phyloP scores from a whole-genome alignment of 2,888 invertebrate genomes.

The Tubiluchus corallicola region DNA sequence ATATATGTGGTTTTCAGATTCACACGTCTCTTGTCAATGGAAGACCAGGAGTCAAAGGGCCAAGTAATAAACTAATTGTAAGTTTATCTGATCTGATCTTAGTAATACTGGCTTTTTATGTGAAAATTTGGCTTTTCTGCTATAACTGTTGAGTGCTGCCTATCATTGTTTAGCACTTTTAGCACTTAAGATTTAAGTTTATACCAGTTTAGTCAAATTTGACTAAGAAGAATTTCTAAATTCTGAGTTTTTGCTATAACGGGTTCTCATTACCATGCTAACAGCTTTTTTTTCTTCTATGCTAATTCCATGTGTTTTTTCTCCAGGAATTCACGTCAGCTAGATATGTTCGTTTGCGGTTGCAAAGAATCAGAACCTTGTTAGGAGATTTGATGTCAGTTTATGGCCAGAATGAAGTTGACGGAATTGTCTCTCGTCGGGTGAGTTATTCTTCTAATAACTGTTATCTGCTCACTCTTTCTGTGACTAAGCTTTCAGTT shows the following conservation, averaged over 20 bases:
- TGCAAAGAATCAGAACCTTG: constrained; percentile 56
- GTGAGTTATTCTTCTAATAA: constrained; percentile 18
- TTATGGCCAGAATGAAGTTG: constrained; percentile 23
- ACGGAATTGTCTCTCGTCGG: constrained; percentile 30
- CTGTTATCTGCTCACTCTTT: constrained; percentile 8
- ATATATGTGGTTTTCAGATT: constrained; percentile 39
- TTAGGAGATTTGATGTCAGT: constrained; percentile 41
- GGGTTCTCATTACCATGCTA: background rate
- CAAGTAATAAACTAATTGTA: constrained; percentile 48
- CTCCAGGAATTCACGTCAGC: constrained; percentile 54
- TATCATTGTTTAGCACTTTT: background rate
- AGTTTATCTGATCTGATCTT: too few species aligned
- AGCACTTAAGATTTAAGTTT: too few species aligned
- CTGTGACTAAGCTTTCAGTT: background rate
- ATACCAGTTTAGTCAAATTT: background rate
- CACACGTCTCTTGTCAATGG: constrained; percentile 68
- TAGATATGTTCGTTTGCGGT: constrained; percentile 55
- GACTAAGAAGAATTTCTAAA: background rate
- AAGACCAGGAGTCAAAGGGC: constrained; percentile 54
- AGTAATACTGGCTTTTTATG: too few species aligned
- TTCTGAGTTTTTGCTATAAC: constrained; percentile 7
- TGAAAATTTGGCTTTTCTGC: background rate
- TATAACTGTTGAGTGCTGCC: background rate
- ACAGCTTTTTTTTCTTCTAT: background rate
- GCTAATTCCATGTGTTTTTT: constrained; percentile 9